These are phyloP conservation scores for Aporophyla nigra DNA, from an alignment of 2,888 invertebrate species.

Conservation along the genomic window DNA sequence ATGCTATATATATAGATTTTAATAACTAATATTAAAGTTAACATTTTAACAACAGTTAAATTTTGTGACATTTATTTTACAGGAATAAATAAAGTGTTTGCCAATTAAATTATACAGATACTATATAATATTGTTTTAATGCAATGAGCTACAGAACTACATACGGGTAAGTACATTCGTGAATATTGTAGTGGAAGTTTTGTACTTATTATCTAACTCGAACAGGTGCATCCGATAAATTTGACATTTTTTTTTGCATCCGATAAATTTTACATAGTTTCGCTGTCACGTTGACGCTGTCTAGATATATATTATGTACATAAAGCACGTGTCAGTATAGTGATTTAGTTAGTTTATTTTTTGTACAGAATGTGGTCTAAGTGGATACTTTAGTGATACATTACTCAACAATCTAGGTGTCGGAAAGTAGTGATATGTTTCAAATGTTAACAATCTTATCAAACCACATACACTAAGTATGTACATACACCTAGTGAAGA, in stretches of 20 bases:
- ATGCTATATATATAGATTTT: slow-evolving; percentile 39
- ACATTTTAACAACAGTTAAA: slow-evolving; percentile 35
- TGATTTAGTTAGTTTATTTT: slow-evolving; percentile 59
- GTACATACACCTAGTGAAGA: slow-evolving; percentile 74
- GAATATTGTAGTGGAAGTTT: slow-evolving; percentile 45
- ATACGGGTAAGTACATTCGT: slow-evolving; percentile 59
- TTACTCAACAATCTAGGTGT: slow-evolving; percentile 66
- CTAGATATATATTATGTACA: slow-evolving; percentile 33
- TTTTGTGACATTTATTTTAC: slow-evolving; percentile 48
- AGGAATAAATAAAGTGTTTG: slow-evolving; percentile 14
- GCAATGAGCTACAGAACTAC: slow-evolving; percentile 61
- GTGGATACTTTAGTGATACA: slow-evolving; percentile 70
- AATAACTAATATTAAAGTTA: slow-evolving; percentile 35
- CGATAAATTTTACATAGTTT: slow-evolving; percentile 46
- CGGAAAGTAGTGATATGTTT: slow-evolving; percentile 69
- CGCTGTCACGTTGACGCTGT: slow-evolving; percentile 26
- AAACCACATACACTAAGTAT: slow-evolving; percentile 73
- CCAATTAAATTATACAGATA: slow-evolving; percentile 29
- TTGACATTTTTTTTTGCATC: slow-evolving; percentile 54
- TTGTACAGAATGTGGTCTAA: slow-evolving; percentile 62
- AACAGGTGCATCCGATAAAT: slow-evolving; percentile 59
- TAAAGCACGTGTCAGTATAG: slow-evolving; percentile 61
- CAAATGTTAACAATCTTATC: slow-evolving; percentile 62
- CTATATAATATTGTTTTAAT: slow-evolving; percentile 58
- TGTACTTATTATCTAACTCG: slow-evolving; percentile 44